These are phyloP conservation scores for Scyliorhinus canicula DNA, from an alignment of 2,797 vertebrate species.

Conservation along the genomic window DNA sequence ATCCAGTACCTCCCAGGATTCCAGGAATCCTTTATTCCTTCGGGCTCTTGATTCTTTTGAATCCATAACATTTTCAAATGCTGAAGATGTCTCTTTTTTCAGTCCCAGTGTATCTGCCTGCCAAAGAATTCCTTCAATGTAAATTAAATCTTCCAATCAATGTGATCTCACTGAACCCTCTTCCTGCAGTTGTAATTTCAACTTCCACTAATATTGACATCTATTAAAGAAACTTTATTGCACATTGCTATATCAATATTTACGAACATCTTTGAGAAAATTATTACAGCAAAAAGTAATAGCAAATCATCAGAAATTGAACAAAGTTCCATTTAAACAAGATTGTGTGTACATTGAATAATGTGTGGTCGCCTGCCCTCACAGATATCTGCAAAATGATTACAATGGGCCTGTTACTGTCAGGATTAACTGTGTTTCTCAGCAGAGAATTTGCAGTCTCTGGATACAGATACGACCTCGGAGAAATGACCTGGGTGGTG, in stretches of 20 bases:
- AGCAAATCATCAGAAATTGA: not conserved
- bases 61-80: not conserved
- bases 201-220: not conserved
- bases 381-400: not conserved
- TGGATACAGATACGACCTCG: not conserved
- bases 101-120: not conserved
- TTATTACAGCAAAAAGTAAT: not conserved
- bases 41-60: not conserved
- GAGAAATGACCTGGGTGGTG: not conserved
- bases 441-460: not conserved
- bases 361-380: not conserved
- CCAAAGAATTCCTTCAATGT: not conserved
- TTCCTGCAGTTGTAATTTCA: not conserved
- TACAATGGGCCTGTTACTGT: not conserved
- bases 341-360: not conserved
- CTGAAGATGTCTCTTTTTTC: not conserved
- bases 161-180: not conserved
- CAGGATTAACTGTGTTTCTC: not conserved
- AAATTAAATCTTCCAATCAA: not conserved
- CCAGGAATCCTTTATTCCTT: not conserved
- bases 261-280: not conserved
- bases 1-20: not conserved
- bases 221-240: slow-evolving; percentile 10
- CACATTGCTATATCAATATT: slow-evolving; percentile 9
- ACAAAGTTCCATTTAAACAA: not conserved